Evolutionary conservation across 2,113 vertebrate species (phyloP).

Genomic region (Nannobrachium achirus): DNA sequence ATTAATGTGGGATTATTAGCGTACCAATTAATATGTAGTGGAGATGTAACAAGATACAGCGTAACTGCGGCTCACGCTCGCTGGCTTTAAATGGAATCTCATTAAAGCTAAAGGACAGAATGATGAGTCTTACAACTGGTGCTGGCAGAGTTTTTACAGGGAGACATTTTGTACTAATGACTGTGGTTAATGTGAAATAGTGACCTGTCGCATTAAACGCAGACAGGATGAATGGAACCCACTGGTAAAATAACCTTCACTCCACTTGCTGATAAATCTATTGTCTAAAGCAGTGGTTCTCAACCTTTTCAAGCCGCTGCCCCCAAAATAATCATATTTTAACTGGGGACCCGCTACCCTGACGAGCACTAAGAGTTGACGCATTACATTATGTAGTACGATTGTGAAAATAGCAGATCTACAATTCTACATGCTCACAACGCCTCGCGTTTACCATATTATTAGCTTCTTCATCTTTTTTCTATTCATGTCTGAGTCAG

Average conservation of each 20-base stretch:
- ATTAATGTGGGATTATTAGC: constrained; percentile 51
- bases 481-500: too few species aligned
- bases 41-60: constrained; percentile 41
- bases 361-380: too few species aligned
- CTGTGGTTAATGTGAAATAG: constrained; percentile 63
- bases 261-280: constrained; percentile 38
- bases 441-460: too few species aligned
- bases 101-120: constrained; percentile 63
- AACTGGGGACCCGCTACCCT: too few species aligned
- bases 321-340: too few species aligned
- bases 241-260: constrained; percentile 58
- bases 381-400: too few species aligned
- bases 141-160: constrained; percentile 60
- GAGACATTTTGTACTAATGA: constrained; percentile 62
- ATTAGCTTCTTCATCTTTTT: too few species aligned
- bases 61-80: constrained; percentile 45
- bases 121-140: constrained; percentile 61
- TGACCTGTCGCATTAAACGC: constrained; percentile 54
- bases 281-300: constrained; percentile 16
- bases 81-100: constrained; percentile 59
- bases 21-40: constrained; percentile 39
- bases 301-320: too few species aligned
- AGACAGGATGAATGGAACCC: constrained; percentile 63
- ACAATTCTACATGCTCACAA: too few species aligned
- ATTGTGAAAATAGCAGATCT: too few species aligned